Base-by-base conservation (phyloP, 2,888 invertebrate genomes). In the Mantis religiosa region DNA sequence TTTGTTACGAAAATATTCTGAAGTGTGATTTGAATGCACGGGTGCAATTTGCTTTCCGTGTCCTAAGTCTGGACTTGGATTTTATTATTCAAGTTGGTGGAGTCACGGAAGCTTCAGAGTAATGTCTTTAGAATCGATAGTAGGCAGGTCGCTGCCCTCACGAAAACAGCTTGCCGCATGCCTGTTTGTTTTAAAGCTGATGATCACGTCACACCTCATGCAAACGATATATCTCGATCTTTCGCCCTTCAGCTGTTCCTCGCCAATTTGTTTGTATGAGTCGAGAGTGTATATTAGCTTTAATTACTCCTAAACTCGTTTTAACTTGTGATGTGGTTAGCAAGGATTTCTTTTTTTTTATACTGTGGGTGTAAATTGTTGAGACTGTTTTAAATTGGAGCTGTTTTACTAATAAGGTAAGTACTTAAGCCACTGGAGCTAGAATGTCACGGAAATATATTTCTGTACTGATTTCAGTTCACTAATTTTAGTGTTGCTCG, bases 91-190 rank as follows among this genome's bases (percentile, higher is more conserved):
- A 6, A 71, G 54, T 71, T 71, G 54, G 20, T 28, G 28, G 28
- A 82, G 87, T 82, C 82, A 82, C 87, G 87, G 82, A 87, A 87
- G 87, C 27, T 71, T 71, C 25, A 25, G 54, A 20, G 54, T 30
- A 82, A 87, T 82, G 87, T 87, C 14, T 87, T 87, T 82, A 71
- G 28, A 87, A 87, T 87, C 87, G 87, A 87, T 87, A 87, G 87
- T 82, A 82, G 34, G 82, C 27, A 82, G 87, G 87, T 87, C 87
- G 81, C 30, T 87, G 87, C 87, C 87, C 87, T 82, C 87, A 87
- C 87, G 81, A 87, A 87, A 87, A 85, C 84, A 41, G 41, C 41
- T 9, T 41, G 81, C 87, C 85, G 81, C 27, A 27, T 87, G 87
- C 28, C 82, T 71, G 87, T 87, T 87, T 87, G 82, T 87, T 87